phyloP scores from a whole-genome alignment of 2,797 vertebrate genomes.

The Erithacus rubecula region DNA sequence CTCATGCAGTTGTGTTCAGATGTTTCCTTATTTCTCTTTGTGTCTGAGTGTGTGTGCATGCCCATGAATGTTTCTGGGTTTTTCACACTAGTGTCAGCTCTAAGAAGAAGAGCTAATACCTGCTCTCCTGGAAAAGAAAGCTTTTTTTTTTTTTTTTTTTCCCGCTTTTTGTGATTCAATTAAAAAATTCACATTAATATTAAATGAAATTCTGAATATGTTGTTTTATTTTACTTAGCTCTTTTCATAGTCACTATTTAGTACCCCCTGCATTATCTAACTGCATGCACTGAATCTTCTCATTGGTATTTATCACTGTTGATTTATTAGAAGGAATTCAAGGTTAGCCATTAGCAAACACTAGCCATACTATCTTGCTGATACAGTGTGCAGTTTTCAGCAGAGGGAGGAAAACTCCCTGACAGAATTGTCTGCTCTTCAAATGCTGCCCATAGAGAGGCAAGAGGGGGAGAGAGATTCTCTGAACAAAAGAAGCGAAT shows the following conservation, averaged over 20 bases:
- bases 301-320: not conserved
- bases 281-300: not conserved
- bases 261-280: not conserved
- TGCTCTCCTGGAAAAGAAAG: not conserved
- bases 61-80: not conserved
- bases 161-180: not conserved
- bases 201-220: not conserved
- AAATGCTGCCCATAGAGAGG: not conserved
- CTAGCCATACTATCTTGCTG: not conserved
- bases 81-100: not conserved
- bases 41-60: too few species aligned
- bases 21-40: not conserved
- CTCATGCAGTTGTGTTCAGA: not conserved
- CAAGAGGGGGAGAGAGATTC: not conserved
- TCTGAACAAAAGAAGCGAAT: constrained; percentile 7
- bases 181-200: not conserved
- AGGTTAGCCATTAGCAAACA: not conserved
- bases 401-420: not conserved
- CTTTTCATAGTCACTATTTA: not conserved
- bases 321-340: not conserved
- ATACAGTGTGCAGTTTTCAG: not conserved
- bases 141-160: fast-evolving
- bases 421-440: not conserved
- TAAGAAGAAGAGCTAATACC: not conserved
- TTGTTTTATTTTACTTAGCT: not conserved